Evolutionary conservation across 1,140 invertebrate genomes (phyloP).

Genomic region (Pteromalus puparum): DNA sequence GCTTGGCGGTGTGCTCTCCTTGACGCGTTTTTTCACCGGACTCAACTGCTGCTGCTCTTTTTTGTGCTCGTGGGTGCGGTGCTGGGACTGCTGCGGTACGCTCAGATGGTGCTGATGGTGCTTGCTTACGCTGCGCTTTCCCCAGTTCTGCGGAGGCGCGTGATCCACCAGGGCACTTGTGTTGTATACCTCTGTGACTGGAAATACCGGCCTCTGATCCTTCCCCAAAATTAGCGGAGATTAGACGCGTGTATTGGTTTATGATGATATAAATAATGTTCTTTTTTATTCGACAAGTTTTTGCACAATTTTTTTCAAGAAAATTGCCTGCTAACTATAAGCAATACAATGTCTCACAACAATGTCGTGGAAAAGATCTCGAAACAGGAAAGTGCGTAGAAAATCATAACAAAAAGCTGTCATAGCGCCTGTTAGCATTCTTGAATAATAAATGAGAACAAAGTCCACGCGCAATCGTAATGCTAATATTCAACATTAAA

Average conservation of each 20-base stretch:
- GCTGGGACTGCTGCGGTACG: slow-evolving; percentile 73
- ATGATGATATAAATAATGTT: neutral
- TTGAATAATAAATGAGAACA: too few relatives aligned
- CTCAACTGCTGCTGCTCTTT: slow-evolving; percentile 94
- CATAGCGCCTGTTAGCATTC: too few relatives aligned
- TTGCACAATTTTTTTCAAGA: too few relatives aligned
- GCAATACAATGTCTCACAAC: too few relatives aligned
- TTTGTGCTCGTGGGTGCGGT: slow-evolving; percentile 78
- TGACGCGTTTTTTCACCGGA: slow-evolving; percentile 98
- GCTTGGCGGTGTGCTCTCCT: slow-evolving; percentile 93
- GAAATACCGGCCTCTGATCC: slow-evolving; percentile 82
- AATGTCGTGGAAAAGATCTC: too few relatives aligned
- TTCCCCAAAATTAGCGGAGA: slow-evolving; percentile 69
- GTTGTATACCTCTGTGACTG: slow-evolving; percentile 79
- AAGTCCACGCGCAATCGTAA: too few relatives aligned
- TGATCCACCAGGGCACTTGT: slow-evolving; percentile 78
- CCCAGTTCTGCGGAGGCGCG: slow-evolving; percentile 70
- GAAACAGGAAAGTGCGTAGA: too few relatives aligned
- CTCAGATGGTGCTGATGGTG: slow-evolving; percentile 77
- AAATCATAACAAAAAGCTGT: too few relatives aligned
- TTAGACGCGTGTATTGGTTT: slow-evolving; percentile 54
- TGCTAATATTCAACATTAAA: too few relatives aligned
- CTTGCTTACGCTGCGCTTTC: slow-evolving; percentile 76
- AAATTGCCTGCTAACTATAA: too few relatives aligned
- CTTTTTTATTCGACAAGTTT: neutral